Evolutionary conservation across 2,888 invertebrate genomes (phyloP), one percentile per base, ranked within the genome.

Genomic region (Pristionchus mayeri): DNA sequence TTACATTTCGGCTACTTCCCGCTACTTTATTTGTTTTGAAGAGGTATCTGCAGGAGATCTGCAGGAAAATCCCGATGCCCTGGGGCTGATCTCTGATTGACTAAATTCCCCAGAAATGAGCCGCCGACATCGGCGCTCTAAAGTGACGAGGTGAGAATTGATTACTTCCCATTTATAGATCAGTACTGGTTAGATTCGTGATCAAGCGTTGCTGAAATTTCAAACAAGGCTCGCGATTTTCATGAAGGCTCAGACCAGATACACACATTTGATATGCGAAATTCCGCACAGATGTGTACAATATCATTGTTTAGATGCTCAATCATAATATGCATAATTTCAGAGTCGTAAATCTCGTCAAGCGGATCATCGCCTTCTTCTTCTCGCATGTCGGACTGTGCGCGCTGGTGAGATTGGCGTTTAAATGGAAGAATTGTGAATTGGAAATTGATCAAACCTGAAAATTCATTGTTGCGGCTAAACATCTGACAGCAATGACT

Each of bases 401-500:
- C 87, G 94, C 95, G 40, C 93, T 96, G 85, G 96, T 96, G 88
- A 95, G 95, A 86, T 27, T 27, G 13, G 27, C 30, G 30, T 1
- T 24, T 34, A 54, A 27, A n/a, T n/a, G n/a, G n/a, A n/a, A n/a
- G n/a, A n/a, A n/a, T n/a, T n/a, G n/a, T n/a, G n/a, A n/a, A n/a
- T n/a, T n/a, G n/a, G n/a, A n/a, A n/a, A n/a, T n/a, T n/a, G n/a
- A n/a, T n/a, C n/a, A n/a, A n/a, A n/a, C n/a, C n/a, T n/a, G n/a
- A n/a, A n/a, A n/a, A n/a, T n/a, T n/a, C n/a, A n/a, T n/a, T n/a
- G n/a, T n/a, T n/a, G n/a, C n/a, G n/a, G n/a, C n/a, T n/a, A n/a
- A n/a, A n/a, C n/a, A n/a, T n/a, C n/a, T n/a, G n/a, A n/a, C n/a
- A n/a, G n/a, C n/a, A n/a, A n/a, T n/a, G n/a, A n/a, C n/a, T n/a